phyloP scores from a whole-genome alignment of 2,113 vertebrate genomes.

The Tringa solitaria region DNA sequence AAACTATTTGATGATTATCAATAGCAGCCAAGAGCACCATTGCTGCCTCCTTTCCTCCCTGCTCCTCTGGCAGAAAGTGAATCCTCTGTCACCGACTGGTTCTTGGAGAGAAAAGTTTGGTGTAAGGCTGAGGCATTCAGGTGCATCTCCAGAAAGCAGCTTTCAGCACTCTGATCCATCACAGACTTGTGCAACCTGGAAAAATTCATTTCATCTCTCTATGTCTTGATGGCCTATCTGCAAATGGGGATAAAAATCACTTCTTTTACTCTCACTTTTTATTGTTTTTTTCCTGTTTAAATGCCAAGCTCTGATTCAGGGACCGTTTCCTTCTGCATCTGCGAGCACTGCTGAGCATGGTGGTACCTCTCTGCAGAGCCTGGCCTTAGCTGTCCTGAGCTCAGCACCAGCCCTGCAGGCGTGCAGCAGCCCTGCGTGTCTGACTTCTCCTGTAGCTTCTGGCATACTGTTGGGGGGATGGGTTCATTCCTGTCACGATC shows the following conservation, averaged over 20 bases:
- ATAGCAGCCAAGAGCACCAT: background rate
- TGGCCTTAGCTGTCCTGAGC: rapidly evolving
- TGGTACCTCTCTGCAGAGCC: no score
- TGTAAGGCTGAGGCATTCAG: background rate
- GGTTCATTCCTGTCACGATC: background rate
- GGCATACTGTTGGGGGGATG: background rate
- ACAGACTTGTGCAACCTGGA: background rate
- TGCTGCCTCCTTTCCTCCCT: background rate
- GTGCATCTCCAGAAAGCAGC: background rate
- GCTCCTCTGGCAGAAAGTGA: background rate
- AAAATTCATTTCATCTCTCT: background rate
- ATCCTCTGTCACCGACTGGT: background rate
- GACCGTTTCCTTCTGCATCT: background rate
- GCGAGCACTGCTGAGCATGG: rapidly evolving
- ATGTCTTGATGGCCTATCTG: background rate
- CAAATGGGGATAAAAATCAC: background rate
- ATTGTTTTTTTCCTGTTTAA: background rate
- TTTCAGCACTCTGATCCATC: background rate
- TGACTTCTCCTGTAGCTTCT: background rate
- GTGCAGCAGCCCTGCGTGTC: background rate
- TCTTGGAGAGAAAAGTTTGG: background rate
- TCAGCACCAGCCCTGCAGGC: background rate
- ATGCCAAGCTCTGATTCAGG: background rate
- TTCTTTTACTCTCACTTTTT: background rate
- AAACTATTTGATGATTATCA: slow-evolving; percentile 18